Evolutionary conservation across 2,888 invertebrate species (phyloP).

Genomic region (Cenopis cana): DNA sequence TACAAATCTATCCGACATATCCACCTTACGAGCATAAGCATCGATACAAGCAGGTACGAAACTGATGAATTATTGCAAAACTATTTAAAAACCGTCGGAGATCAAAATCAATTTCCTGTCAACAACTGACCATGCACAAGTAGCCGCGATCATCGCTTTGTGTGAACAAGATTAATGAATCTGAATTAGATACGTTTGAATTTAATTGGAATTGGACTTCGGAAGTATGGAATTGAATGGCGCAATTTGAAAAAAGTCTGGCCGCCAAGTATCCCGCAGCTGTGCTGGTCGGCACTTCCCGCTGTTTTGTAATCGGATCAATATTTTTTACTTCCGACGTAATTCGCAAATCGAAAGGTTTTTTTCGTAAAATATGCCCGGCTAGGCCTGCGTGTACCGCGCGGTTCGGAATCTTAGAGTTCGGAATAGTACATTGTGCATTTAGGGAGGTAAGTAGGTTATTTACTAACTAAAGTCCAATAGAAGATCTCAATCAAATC

Average conservation of each 20-base stretch:
- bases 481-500: too few species aligned
- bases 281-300: slow-evolving; percentile 68
- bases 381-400: neutral
- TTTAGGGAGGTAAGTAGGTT: too few species aligned
- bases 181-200: slow-evolving; percentile 81
- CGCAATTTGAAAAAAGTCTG: slow-evolving; percentile 72
- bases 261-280: slow-evolving; percentile 77
- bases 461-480: too few species aligned
- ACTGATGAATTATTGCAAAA: slow-evolving; percentile 49
- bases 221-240: slow-evolving; percentile 79
- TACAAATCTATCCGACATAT: neutral
- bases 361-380: slow-evolving; percentile 25
- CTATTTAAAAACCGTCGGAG: slow-evolving; percentile 54
- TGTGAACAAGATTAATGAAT: slow-evolving; percentile 79
- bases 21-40: slow-evolving; percentile 31
- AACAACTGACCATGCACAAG: slow-evolving; percentile 83
- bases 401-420: too few species aligned
- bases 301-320: slow-evolving; percentile 74
- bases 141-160: slow-evolving; percentile 66
- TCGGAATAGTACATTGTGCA: too few species aligned
- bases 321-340: slow-evolving; percentile 67
- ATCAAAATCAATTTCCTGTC: slow-evolving; percentile 81
- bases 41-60: slow-evolving; percentile 35
- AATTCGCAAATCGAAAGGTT: slow-evolving; percentile 46
- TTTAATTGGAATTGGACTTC: slow-evolving; percentile 80